These are phyloP conservation scores for Halcyon badia DNA, from an alignment of 2,797 vertebrate species.

Conservation along the genomic window DNA sequence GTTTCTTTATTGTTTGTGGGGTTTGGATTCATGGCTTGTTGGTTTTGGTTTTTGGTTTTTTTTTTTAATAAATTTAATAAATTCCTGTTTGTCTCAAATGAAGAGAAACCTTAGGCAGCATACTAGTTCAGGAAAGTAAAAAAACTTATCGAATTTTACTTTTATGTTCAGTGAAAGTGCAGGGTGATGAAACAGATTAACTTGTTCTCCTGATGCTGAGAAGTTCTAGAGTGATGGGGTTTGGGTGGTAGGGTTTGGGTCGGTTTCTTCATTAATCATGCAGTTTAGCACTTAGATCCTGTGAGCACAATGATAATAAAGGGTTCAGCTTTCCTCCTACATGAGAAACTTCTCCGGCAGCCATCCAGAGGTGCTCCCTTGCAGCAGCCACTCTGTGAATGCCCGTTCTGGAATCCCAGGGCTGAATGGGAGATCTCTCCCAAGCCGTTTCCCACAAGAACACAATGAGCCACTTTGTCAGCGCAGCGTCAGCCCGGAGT, in stretches of 20 bases:
- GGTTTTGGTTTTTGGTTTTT: background rate
- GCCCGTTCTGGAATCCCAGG: conserved; percentile 51
- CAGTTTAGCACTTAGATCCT: background rate
- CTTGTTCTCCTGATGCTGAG: background rate
- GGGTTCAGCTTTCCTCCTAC: conserved; percentile 32
- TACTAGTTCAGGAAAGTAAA: background rate
- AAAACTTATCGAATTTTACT: background rate
- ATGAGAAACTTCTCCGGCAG: conserved; percentile 43
- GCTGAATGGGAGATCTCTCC: conserved; percentile 80
- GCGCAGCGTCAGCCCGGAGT: conserved; percentile 63
- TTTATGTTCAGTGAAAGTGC: background rate
- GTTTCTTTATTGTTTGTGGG: background rate
- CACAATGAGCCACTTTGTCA: conserved; percentile 80
- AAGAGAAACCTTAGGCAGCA: background rate
- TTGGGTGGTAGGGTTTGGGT: background rate
- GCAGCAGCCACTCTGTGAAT: conserved; percentile 68
- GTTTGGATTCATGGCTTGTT: background rate
- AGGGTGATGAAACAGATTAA: background rate
- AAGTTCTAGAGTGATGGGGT: rapidly evolving
- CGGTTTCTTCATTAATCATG: background rate
- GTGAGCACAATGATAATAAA: background rate
- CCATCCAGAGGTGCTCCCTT: conserved; percentile 72
- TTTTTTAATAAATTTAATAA: no score
- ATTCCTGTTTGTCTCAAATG: background rate
- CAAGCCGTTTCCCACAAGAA: conserved; percentile 80